These are phyloP conservation scores for Poeciliopsis paucimaculata DNA, from an alignment of 2,797 vertebrate genomes.

Conservation along the genomic window DNA sequence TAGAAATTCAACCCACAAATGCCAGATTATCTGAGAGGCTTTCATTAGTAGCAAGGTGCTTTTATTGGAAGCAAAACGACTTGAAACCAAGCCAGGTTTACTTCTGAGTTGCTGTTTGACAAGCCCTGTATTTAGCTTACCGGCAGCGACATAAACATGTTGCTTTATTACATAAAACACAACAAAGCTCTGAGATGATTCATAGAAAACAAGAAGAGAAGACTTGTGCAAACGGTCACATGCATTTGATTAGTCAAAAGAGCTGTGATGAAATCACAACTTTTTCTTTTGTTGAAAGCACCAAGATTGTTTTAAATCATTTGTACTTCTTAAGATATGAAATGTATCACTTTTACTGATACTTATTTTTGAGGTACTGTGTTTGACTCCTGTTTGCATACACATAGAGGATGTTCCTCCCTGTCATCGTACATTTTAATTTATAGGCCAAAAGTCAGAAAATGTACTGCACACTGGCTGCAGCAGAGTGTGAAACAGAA, in stretches of 20 bases:
- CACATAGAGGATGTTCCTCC: background rate
- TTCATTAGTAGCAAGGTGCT: background rate
- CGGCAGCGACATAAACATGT: background rate
- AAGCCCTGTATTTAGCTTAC: background rate
- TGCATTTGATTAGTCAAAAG: background rate
- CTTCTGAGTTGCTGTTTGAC: slow-evolving; percentile 1
- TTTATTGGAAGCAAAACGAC: background rate
- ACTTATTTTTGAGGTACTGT: background rate
- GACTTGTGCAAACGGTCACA: slow-evolving; percentile 9
- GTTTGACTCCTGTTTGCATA: background rate
- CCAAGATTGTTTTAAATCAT: background rate
- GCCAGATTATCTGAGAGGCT: background rate
- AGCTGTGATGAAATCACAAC: background rate
- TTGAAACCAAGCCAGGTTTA: background rate
- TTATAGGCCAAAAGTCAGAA: slow-evolving; percentile 10
- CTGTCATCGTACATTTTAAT: slow-evolving; percentile 10
- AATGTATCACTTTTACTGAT: background rate
- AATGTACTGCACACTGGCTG: slow-evolving; percentile 11
- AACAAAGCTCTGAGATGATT: slow-evolving; percentile 28
- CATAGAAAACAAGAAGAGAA: slow-evolving; percentile 3
- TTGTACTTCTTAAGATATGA: background rate
- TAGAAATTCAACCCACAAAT: background rate
- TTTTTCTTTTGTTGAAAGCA: background rate
- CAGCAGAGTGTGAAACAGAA: background rate
- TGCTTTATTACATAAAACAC: background rate